These are phyloP conservation scores for Cosmia pyralina DNA, from an alignment of 2,888 invertebrate genomes.

Conservation along the genomic window DNA sequence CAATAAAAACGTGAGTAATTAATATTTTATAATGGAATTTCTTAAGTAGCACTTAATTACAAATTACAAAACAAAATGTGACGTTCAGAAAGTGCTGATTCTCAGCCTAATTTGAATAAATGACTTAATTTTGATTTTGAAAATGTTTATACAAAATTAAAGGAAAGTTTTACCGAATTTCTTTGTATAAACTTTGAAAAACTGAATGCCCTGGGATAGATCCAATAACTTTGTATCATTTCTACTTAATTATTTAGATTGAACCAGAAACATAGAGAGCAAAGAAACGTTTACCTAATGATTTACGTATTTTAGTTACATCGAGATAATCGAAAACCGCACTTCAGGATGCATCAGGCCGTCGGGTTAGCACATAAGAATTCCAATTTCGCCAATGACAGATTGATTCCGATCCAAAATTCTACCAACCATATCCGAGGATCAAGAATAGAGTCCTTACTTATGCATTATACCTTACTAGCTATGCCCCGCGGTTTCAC, in stretches of 20 bases:
- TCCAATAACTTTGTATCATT: not conserved
- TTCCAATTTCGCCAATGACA: not conserved
- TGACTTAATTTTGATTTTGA: too few relatives aligned
- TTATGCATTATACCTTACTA: too few relatives aligned
- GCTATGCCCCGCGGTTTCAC: too few relatives aligned
- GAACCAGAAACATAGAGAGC: too few relatives aligned
- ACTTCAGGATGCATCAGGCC: not conserved
- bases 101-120: too few relatives aligned
- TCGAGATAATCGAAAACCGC: not conserved
- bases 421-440: not conserved
- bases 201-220: not conserved
- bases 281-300: not conserved
- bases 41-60: too few relatives aligned
- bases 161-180: too few relatives aligned
- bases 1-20: slow-evolving; percentile 34
- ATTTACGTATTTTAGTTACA: not conserved
- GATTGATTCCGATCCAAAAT: not conserved
- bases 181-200: not conserved
- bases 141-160: too few relatives aligned
- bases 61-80: too few relatives aligned
- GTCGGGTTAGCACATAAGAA: not conserved
- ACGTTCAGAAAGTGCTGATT: too few relatives aligned
- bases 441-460: not conserved
- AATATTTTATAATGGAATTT: not conserved
- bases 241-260: not conserved